A percentile compares a stretch with the other conserved stretches of the same genome.
phyloP scores from a whole-genome alignment of 2,113 vertebrate genomes.

The Naja naja region DNA sequence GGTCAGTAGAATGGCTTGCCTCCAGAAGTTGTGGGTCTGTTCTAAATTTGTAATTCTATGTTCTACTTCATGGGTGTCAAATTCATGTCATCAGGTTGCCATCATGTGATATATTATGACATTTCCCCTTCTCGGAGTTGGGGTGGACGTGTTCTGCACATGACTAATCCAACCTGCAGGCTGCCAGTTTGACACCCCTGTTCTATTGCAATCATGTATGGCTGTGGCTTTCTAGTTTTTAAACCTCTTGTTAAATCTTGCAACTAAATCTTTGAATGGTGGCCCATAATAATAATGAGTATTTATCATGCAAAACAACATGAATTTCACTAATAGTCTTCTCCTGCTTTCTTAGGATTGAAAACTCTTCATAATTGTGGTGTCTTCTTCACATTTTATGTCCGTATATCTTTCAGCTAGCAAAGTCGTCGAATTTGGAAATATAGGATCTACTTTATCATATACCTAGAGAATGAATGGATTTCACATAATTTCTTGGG shows the following conservation, averaged over 20 bases:
- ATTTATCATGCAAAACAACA: background rate
- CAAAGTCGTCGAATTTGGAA: background rate
- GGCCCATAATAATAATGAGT: background rate
- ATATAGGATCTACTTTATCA: background rate
- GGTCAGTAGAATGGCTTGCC: background rate
- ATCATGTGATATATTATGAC: too few species aligned
- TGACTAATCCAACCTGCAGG: too few species aligned
- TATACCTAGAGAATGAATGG: background rate
- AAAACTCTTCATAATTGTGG: background rate
- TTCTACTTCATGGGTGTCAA: background rate
- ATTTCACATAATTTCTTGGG: background rate
- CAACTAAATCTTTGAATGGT: background rate
- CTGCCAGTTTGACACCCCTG: too few species aligned
- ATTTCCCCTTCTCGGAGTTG: too few species aligned
- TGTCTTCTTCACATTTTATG: background rate
- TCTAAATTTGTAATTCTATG: background rate
- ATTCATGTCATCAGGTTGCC: too few species aligned
- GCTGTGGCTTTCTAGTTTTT: background rate
- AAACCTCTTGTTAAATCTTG: background rate
- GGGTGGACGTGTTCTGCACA: too few species aligned
- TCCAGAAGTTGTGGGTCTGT: background rate
- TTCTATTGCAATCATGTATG: background rate
- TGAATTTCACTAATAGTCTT: background rate
- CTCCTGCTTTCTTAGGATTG: background rate
- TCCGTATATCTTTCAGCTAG: background rate